Base-by-base conservation (phyloP, 2,113 vertebrate genomes). In the Ceyx melanurus region DNA sequence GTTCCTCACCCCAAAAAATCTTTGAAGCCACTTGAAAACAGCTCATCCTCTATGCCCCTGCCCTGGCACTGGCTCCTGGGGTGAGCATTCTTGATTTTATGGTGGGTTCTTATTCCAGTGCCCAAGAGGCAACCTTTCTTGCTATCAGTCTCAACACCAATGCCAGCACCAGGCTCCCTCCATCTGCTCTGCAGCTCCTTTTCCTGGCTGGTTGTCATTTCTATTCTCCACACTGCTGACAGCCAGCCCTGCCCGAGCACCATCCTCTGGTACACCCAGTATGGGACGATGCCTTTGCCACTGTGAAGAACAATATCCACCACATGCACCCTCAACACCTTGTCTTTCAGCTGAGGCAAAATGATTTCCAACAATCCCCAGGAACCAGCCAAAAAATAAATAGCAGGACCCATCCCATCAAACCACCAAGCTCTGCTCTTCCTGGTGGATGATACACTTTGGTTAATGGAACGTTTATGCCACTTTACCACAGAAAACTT, bases 221-320 rank as follows among this genome's bases (percentile, higher is more conserved):
- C 95, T 97, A 92, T 97, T 97, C 95, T 97, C 95, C 94, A 94
- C 92, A 95, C 90, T 81, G 75, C 89, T 95, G 95, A 96, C 84
- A 97, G 92, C 33, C 4, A 93, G 94, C 92, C 81, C 91, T 62
- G 67, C 35, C 77, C 29, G 19, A 92, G 76, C 25, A 2, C 83
- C 56, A 21, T 78, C 95, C 87, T 79, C 75, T 23, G 10, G 65
- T n/a, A 81, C 40, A 17, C 79, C 61, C 65, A 25, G 86, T 28
- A 8, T 21, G 57, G 80, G 77, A 77, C 90, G 21, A n/a, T 54
- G 50, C 57, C 70, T 73, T 50, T 61, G 11, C 56, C 84, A n/a
- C 45, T 26, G 0, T 8, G 11, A 64, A 60, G 56, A 37, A 48
- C 22, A 18, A 23, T 1, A 57, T 51, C 65, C 57, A 75, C 50